A percentile compares a stretch with the other conserved stretches of the same genome.
phyloP scores from a whole-genome alignment of 2,797 vertebrate species.

The Austrolebias charrua region DNA sequence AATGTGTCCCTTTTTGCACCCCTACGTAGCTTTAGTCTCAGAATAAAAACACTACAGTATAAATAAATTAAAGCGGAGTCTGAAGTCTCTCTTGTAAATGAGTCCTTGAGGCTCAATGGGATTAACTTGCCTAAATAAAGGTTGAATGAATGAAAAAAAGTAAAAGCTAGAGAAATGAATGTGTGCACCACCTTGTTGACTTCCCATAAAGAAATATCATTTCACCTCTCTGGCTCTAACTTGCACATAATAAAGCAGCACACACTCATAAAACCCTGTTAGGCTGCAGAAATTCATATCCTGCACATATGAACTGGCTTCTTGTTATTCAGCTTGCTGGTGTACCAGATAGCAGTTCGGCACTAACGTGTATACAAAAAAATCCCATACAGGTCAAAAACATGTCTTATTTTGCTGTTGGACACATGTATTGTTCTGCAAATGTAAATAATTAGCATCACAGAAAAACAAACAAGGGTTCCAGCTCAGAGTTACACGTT shows the following conservation, averaged over 20 bases:
- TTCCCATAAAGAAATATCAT: slow-evolving; percentile 23
- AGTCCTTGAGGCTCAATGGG: no score
- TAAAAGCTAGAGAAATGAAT: slow-evolving; percentile 39
- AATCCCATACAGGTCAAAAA: slow-evolving; percentile 12
- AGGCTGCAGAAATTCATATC: slow-evolving; percentile 31
- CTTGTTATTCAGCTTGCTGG: slow-evolving; percentile 34
- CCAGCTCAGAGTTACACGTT: slow-evolving; percentile 21
- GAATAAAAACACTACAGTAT: slow-evolving; percentile 4
- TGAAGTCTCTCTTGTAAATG: no score
- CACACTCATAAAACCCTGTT: slow-evolving; percentile 26
- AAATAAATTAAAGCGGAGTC: background rate
- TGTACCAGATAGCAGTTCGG: slow-evolving; percentile 23
- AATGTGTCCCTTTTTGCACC: slow-evolving; percentile 28
- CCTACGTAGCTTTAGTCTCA: slow-evolving; percentile 17
- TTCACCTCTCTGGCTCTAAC: slow-evolving; percentile 25
- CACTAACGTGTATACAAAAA: slow-evolving; percentile 3
- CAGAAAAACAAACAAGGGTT: slow-evolving; percentile 13
- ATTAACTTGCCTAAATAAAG: no score
- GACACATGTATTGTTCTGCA: slow-evolving; percentile 3
- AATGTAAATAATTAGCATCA: slow-evolving; percentile 17
- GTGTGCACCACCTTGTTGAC: slow-evolving; percentile 20
- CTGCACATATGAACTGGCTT: slow-evolving; percentile 31
- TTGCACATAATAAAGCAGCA: slow-evolving; percentile 18
- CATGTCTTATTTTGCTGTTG: slow-evolving; percentile 11
- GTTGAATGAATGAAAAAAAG: no score